Evolutionary conservation across 2,888 invertebrate genomes (phyloP), one percentile per base, ranked within the genome.

Genomic region (Acrocera orbiculus): DNA sequence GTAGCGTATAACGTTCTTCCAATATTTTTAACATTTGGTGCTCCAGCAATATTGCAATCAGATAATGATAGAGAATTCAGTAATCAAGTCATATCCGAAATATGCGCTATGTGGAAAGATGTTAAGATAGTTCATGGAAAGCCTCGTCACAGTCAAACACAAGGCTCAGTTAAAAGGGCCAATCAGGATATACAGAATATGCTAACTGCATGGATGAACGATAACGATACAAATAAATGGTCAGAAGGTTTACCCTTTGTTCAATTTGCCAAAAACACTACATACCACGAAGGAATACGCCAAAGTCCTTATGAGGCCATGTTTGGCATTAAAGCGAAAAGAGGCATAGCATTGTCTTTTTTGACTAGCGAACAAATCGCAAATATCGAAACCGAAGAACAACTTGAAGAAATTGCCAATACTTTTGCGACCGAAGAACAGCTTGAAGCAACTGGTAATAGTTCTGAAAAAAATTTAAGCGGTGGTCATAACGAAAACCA

Each of bases 221-320:
- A 13, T 20, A 31, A 36, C 23, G 28, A 36, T 23, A 47, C 46
- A 5, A 47, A 30, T 23, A 51, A 53, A 36, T 62, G 58, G 61
- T 50, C 49, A 10, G 48, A 57, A 43, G 59, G 58, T 10, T 40
- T 58, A 33, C 32, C 42, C 23, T 59, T 56, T 43, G 44, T 58
- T 15, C 58, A 60, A 39, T 44, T 54, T 27, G 51, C 49, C 50
- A 61, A 61, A 46, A 61, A 62, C 37, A 44, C 45, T 41, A 49
- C 50, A n/a, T 39, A 44, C 39, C 54, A 61, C 43, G 15, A 40
- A 20, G 56, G 51, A 23, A 58, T 59, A 24, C 49, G 49, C 19
- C 41, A 45, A 32, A 46, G 43, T 33, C 53, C 54, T 19, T 55
- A 54, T 40, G 45, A 53, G 46, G 54, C 54, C 5, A 47, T 54